Evolutionary conservation across 2,888 invertebrate species (phyloP).

Genomic region (Dusona sp.): DNA sequence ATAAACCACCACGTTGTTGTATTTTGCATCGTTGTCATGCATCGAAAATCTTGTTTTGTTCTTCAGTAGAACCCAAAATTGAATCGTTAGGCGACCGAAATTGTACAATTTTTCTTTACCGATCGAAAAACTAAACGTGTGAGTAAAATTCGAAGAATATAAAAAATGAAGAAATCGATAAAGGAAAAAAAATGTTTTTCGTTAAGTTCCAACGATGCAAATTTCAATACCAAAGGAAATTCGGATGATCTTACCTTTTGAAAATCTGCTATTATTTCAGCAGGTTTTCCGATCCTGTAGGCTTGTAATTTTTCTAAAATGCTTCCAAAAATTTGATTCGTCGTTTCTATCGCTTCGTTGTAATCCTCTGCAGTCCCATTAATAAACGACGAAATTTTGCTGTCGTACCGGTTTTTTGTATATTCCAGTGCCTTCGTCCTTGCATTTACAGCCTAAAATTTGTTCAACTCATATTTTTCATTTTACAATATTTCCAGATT

Average conservation of each 20-base stretch:
- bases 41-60: neutral
- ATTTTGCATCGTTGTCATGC: too few species aligned
- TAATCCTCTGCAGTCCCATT: neutral
- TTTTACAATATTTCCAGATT: neutral
- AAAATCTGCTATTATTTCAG: neutral
- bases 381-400: neutral
- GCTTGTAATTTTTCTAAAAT: neutral
- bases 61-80: neutral
- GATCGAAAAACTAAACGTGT: too few species aligned
- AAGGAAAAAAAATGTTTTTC: neutral
- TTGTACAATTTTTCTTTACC: too few species aligned
- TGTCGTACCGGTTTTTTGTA: neutral
- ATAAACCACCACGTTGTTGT: too few species aligned
- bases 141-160: too few species aligned
- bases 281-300: neutral
- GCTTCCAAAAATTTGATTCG: neutral
- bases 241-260: neutral
- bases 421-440: neutral
- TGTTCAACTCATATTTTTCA: neutral
- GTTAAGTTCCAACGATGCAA: neutral
- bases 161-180: neutral
- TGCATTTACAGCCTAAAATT: slow-evolving; percentile 9
- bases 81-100: too few species aligned
- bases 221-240: neutral
- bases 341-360: neutral